These are phyloP conservation scores for Aspidoscelis tigris DNA, from an alignment of 2,113 vertebrate species.

Conservation along the genomic window DNA sequence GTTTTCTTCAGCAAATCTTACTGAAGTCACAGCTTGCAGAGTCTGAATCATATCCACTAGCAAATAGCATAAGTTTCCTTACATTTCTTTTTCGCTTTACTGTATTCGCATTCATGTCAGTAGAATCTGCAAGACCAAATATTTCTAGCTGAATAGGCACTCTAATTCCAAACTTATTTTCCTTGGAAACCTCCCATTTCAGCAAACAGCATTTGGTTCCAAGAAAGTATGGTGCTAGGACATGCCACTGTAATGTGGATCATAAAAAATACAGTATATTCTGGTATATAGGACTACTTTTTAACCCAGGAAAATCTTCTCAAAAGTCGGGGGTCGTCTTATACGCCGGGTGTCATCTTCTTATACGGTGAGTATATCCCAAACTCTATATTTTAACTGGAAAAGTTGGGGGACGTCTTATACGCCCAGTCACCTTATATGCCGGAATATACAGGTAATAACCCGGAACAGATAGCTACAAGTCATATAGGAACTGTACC, in stretches of 20 bases:
- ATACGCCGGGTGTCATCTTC: too few relatives aligned
- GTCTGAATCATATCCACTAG: constrained; percentile 1
- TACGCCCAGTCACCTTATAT: too few relatives aligned
- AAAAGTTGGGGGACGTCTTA: too few relatives aligned
- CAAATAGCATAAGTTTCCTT: neutral
- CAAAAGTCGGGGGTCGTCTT: too few relatives aligned
- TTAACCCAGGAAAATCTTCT: too few relatives aligned
- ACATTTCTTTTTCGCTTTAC: neutral
- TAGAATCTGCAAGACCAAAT: neutral
- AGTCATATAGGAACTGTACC: neutral
- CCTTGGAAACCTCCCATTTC: constrained; percentile 1
- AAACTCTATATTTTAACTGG: too few relatives aligned
- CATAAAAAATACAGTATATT: neutral
- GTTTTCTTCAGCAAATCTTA: neutral
- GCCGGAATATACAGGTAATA: too few relatives aligned
- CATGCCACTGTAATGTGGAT: neutral
- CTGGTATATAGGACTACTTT: too few relatives aligned
- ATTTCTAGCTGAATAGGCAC: neutral
- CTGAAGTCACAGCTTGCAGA: neutral
- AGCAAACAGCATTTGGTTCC: neutral
- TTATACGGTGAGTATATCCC: too few relatives aligned
- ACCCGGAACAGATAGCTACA: neutral
- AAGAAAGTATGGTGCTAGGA: neutral
- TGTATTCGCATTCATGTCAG: neutral
- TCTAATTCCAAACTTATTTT: constrained; percentile 1